phyloP scores from a whole-genome alignment of 2,888 invertebrate species.

The Ectropis crepuscularia region DNA sequence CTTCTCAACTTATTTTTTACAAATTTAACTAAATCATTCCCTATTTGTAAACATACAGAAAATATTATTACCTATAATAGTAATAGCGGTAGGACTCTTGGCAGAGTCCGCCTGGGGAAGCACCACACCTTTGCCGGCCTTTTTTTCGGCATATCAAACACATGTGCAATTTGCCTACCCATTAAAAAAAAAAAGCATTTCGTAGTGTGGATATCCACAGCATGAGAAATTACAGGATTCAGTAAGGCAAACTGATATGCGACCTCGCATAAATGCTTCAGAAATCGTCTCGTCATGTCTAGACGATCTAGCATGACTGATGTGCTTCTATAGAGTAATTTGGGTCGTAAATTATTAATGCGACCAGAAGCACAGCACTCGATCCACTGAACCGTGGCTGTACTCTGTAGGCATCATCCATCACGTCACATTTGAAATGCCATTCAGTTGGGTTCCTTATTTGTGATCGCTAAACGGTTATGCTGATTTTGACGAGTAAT shows the following conservation, averaged over 20 bases:
- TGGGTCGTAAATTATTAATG: slow-evolving; percentile 48
- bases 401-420: slow-evolving; percentile 48
- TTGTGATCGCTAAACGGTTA: slow-evolving; percentile 7
- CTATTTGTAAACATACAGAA: too few species aligned
- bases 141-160: too few species aligned
- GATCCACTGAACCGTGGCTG: slow-evolving; percentile 40
- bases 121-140: too few species aligned
- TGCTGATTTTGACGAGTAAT: background rate
- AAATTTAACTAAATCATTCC: too few species aligned
- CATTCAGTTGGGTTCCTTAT: slow-evolving; percentile 24
- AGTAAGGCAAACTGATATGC: background rate
- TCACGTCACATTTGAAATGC: slow-evolving; percentile 35
- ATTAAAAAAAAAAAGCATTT: too few species aligned
- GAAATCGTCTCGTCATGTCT: slow-evolving; percentile 39
- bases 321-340: slow-evolving; percentile 45
- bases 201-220: background rate
- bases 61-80: too few species aligned
- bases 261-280: slow-evolving; percentile 26
- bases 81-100: too few species aligned
- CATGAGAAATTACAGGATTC: background rate
- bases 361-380: slow-evolving; percentile 42
- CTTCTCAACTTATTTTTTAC: too few species aligned
- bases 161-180: too few species aligned
- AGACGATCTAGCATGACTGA: slow-evolving; percentile 40
- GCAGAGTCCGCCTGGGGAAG: too few species aligned